Conservation (phyloP, 2,888 invertebrate species). For the Limnephilus marmoratus region DNA sequence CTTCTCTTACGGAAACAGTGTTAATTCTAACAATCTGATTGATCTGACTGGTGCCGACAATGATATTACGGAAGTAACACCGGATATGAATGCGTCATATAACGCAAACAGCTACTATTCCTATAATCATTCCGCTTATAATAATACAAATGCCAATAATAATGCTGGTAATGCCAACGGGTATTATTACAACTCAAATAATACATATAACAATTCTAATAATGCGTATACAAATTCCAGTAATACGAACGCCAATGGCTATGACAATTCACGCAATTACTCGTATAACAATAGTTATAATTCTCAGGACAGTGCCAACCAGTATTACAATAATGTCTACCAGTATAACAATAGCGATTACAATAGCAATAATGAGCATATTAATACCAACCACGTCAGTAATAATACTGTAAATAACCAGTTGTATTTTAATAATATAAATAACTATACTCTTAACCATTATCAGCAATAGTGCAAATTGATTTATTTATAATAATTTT, state of each 20-base stretch:
- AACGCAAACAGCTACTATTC: neutral
- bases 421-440: neutral
- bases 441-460: neutral
- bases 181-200: neutral
- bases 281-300: neutral
- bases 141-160: neutral
- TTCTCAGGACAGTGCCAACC: neutral
- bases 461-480: neutral
- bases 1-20: neutral
- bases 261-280: neutral
- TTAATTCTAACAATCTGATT: neutral
- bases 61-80: neutral
- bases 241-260: neutral
- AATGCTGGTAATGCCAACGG: neutral
- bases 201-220: neutral
- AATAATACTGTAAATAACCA: neutral
- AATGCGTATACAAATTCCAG: neutral
- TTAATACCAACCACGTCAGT: neutral
- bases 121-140: neutral
- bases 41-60: neutral
- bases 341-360: neutral
- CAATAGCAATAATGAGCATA: neutral
- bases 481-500: neutral
- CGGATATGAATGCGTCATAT: too few relatives aligned
- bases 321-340: neutral